Evolutionary conservation across 2,797 vertebrate genomes (phyloP), one percentile per base, ranked within the genome.

Genomic region (Cichlasoma orientale): DNA sequence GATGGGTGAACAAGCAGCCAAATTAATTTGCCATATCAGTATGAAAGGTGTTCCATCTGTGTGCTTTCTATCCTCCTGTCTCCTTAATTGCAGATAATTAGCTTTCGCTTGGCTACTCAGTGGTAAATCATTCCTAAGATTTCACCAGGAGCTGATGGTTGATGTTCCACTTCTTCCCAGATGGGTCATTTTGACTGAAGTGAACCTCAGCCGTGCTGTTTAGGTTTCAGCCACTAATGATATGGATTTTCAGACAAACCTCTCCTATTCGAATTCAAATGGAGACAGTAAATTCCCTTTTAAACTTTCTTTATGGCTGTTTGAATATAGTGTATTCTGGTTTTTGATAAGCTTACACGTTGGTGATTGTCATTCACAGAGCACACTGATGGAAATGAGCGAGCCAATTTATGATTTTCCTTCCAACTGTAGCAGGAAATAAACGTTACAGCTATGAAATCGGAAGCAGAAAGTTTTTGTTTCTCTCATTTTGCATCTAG

Each of bases 401-500:
- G 38, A 77, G 56, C 78, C 79, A 79, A 86, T 90, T 91, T 88
- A 82, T 83, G 82, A 82, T 89, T 88, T 86, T 44, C 57, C 88
- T 70, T 63, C 74, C 59, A 84, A 77, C 78, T 75, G 79, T 82
- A 82, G 86, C 66, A 76, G 80, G 70, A 84, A 83, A 83, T 78
- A 55, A 83, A 71, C 1, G 25, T 87, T 86, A 88, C 86, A 90
- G 78, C 53, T 88, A 69, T 69, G 86, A 84, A 88, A 71, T 84
- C 54, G 12, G 31, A 77, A 41, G 73, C 82, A 82, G 59, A 91
- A 92, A 92, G 86, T 93, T 93, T 93, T 84, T 77, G 57, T 78
- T 80, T 44, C 12, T 54, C 77, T 88, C 72, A 25, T 84, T 86
- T 84, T 82, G 74, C 81, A 84, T 84, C 56, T 31, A 63, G 69